Conservation (phyloP, 2,888 invertebrate species). For the Chrysotoxum bicinctum region DNA sequence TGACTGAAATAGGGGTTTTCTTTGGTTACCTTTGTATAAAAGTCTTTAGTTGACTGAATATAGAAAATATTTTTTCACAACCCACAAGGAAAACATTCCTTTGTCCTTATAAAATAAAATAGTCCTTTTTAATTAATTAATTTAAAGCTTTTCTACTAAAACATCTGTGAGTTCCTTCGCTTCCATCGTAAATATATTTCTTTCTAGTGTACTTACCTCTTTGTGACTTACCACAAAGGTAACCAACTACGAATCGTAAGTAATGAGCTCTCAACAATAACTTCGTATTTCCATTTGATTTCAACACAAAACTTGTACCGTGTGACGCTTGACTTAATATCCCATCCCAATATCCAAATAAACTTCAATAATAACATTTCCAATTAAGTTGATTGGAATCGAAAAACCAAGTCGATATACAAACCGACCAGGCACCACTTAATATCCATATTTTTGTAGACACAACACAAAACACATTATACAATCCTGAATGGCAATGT, state of each 20-base stretch:
- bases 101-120: background rate
- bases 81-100: background rate
- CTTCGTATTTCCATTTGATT: conserved; percentile 13
- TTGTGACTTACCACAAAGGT: background rate
- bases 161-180: background rate
- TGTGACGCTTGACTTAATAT: conserved; percentile 7
- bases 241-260: conserved; percentile 18
- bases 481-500: conserved; percentile 23
- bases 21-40: background rate
- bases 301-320: background rate
- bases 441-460: conserved; percentile 32
- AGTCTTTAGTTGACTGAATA: background rate
- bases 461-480: conserved; percentile 19
- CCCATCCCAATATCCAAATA: background rate
- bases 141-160: background rate
- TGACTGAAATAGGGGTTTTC: background rate
- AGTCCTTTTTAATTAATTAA: conserved; percentile 3
- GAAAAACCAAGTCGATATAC: conserved; percentile 19
- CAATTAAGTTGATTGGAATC: conserved; percentile 63
- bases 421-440: conserved; percentile 33
- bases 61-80: background rate
- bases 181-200: background rate
- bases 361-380: conserved; percentile 49
- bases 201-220: background rate
- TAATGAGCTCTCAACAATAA: conserved; percentile 32